Base-by-base conservation (phyloP, 2,113 vertebrate species). In the Anarhynchus alexandrinus region DNA sequence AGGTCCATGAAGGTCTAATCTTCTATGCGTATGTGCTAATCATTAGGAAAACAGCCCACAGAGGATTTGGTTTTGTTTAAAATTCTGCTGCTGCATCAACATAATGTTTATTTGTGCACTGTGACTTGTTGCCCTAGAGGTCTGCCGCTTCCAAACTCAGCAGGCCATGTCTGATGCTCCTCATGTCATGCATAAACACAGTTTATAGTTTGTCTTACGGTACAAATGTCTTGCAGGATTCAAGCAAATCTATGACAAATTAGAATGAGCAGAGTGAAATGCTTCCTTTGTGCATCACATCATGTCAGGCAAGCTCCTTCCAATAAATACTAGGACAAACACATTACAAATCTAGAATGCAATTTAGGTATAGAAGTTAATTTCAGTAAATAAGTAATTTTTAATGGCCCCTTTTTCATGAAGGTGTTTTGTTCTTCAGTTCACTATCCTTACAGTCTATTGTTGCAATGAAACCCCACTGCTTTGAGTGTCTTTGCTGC, bases 51-150 rank as follows among this genome's bases (percentile, higher is more conserved):
- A 88, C 49, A 82, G 76, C 26, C 82, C 64, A 65, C 11, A 59
- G 52, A 66, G 47, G 49, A 85, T 64, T 91, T 94, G 58, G 13
- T 95, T 94, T 90, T 78, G 84, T 95, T 93, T 82, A 85, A 93
- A 95, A 67, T 78, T 88, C 93, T 78, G 82, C 71, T 94, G 52
- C 61, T 67, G 62, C 77, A 91, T 84, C 86, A 94, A 94, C 69
- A 66, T 51, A 76, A 83, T 36, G 19, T 81, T 92, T 93, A 92
- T 88, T 92, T 84, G 83, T 93, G 72, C 42, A n/a, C 81, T 89
- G 62, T 82, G 57, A 89, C 64, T 89, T 58, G 20, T 18, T 89
- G 90, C 80, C 87, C 86, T 71, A 79, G 58, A 94, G 86, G 65
- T 95, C 59, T 94, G 86, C 52, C 5, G 6, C 79, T 88, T 73